A percentile compares a stretch with the other conserved stretches of the same genome.
phyloP scores from a whole-genome alignment of 2,888 invertebrate species.

The Drosophila suboccidentalis region DNA sequence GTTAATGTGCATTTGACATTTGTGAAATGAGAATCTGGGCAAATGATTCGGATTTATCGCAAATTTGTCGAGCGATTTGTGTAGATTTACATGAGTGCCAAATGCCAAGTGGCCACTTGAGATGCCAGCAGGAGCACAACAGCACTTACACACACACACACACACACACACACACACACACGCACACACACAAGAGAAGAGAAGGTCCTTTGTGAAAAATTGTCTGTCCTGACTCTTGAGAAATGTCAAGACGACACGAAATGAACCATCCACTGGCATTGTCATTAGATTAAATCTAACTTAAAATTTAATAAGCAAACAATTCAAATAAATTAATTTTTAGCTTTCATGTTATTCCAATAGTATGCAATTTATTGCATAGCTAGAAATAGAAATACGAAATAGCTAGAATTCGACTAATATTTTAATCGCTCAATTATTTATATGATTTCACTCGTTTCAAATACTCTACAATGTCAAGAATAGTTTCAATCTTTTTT shows the following conservation, averaged over 20 bases:
- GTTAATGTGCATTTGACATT: slow-evolving; percentile 80
- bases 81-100: slow-evolving; percentile 78
- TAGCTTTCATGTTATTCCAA: too few relatives aligned
- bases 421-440: too few relatives aligned
- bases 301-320: background rate
- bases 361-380: too few relatives aligned
- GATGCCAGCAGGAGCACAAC: slow-evolving; percentile 40
- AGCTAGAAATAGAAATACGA: too few relatives aligned
- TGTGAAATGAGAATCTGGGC: slow-evolving; percentile 80
- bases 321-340: background rate
- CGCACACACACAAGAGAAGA: background rate
- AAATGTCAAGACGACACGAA: slow-evolving; percentile 7
- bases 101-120: slow-evolving; percentile 80
- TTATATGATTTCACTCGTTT: too few relatives aligned
- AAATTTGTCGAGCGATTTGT: slow-evolving; percentile 79
- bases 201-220: slow-evolving; percentile 41
- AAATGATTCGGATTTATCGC: slow-evolving; percentile 78
- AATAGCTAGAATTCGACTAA: too few relatives aligned
- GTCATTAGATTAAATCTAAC: background rate
- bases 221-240: background rate
- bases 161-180: too few relatives aligned
- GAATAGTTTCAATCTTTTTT: too few relatives aligned
- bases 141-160: slow-evolving; percentile 4
- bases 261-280: slow-evolving; percentile 3
- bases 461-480: too few relatives aligned